A percentile compares a stretch with the other conserved stretches of the same genome.
Conservation (phyloP, 2,797 vertebrate species). For the Valencia hispanica region DNA sequence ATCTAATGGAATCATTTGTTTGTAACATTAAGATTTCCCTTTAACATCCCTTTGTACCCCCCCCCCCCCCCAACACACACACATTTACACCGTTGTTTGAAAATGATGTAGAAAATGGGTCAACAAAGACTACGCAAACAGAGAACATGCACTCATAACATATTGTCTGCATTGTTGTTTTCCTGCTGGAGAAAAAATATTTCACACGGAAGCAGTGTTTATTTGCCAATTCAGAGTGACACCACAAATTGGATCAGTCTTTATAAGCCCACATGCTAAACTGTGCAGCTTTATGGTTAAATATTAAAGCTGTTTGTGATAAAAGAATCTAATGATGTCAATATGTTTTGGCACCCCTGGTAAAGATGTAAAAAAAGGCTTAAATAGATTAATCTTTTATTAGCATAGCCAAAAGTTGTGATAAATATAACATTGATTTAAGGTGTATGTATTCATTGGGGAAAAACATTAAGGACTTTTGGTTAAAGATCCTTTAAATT, state of each 20-base stretch:
- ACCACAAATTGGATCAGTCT: background rate
- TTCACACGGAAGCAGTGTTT: background rate
- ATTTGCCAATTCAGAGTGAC: background rate
- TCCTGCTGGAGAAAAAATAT: background rate
- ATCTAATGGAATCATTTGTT: constrained; percentile 15
- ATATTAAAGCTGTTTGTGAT: background rate
- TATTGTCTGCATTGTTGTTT: background rate
- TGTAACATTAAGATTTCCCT: constrained; percentile 30
- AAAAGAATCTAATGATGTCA: background rate
- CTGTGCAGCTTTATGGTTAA: background rate
- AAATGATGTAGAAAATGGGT: constrained; percentile 39
- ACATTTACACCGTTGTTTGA: background rate
- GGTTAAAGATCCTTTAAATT: background rate
- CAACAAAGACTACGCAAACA: constrained; percentile 24
- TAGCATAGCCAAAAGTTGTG: background rate
- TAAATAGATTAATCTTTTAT: background rate
- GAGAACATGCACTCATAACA: background rate
- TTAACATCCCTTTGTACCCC: constrained; percentile 8
- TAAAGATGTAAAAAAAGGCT: background rate
- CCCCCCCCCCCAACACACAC: background rate
- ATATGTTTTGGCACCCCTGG: too few species aligned
- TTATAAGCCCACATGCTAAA: background rate
- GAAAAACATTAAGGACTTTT: background rate
- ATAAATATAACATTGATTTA: background rate
- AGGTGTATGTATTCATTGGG: background rate